These are phyloP conservation scores for Oreonectes daqikongensis DNA, from an alignment of 2,797 vertebrate genomes.

Conservation along the genomic window DNA sequence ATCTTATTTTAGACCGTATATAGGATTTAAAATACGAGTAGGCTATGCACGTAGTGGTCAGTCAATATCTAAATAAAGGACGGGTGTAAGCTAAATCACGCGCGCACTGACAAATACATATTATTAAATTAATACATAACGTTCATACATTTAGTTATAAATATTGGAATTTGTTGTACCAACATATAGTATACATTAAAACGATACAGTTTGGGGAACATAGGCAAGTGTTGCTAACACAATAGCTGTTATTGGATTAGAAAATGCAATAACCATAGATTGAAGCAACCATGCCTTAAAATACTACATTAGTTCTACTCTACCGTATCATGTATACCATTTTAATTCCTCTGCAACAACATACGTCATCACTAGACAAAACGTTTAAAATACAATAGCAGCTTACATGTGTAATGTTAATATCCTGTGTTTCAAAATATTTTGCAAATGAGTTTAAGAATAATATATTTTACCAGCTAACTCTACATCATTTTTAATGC, in stretches of 20 bases:
- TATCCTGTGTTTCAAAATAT: not conserved
- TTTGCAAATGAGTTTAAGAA: not conserved
- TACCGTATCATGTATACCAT: too few species aligned
- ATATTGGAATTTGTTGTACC: not conserved
- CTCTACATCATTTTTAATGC: not conserved
- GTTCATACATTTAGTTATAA: not conserved
- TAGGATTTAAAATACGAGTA: not conserved
- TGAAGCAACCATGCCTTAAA: not conserved
- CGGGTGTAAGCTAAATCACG: not conserved
- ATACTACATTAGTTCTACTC: too few species aligned
- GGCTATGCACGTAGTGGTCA: not conserved
- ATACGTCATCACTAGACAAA: not conserved
- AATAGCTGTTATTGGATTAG: not conserved
- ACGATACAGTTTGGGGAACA: not conserved
- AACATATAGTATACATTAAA: not conserved
- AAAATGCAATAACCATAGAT: constrained; percentile 8
- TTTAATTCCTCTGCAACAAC: not conserved
- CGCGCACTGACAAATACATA: constrained; percentile 2
- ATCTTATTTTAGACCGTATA: not conserved
- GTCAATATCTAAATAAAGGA: not conserved
- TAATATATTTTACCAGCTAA: not conserved
- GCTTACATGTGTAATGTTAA: not conserved
- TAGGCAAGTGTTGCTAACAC: not conserved
- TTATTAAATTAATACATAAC: not conserved
- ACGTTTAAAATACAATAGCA: not conserved